These are phyloP conservation scores for Cerastis leucographa DNA, from an alignment of 2,888 invertebrate genomes.

Conservation along the genomic window DNA sequence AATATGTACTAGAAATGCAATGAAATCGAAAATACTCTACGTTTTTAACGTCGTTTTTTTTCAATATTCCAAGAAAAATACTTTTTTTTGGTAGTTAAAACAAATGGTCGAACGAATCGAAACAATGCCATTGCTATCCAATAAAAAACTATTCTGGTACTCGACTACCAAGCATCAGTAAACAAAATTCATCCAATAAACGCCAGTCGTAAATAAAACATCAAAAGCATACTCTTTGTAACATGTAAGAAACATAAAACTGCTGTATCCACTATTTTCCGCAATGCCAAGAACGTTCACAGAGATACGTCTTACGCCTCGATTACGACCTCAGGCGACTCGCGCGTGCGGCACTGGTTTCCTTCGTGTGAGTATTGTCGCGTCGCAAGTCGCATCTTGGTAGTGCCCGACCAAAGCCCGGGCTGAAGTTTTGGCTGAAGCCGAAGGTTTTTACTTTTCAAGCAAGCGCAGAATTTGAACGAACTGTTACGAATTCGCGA, in stretches of 20 bases:
- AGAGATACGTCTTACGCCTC: conserved; percentile 16
- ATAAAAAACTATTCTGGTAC: conserved; percentile 20
- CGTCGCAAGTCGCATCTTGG: not conserved
- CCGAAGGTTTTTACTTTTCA: too few relatives aligned
- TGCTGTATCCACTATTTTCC: conserved; percentile 33
- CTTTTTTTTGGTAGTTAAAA: not conserved
- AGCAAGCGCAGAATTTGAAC: not conserved
- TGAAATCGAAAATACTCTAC: not conserved
- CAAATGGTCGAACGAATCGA: not conserved
- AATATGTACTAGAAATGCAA: not conserved
- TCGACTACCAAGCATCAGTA: conserved; percentile 33
- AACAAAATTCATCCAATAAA: conserved; percentile 48
- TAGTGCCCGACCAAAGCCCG: not conserved
- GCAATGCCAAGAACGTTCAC: conserved; percentile 28
- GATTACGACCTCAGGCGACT: not conserved
- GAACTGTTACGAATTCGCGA: not conserved
- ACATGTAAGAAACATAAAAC: conserved; percentile 45
- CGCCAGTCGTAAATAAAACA: conserved; percentile 44
- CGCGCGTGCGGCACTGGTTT: not conserved
- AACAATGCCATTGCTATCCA: not conserved
- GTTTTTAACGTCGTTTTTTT: not conserved
- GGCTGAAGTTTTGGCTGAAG: too few relatives aligned
- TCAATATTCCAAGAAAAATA: not conserved
- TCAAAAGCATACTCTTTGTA: conserved; percentile 40
- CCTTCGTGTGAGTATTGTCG: not conserved